Base-by-base conservation (phyloP, 2,113 vertebrate species). In the Panthera tigris region DNA sequence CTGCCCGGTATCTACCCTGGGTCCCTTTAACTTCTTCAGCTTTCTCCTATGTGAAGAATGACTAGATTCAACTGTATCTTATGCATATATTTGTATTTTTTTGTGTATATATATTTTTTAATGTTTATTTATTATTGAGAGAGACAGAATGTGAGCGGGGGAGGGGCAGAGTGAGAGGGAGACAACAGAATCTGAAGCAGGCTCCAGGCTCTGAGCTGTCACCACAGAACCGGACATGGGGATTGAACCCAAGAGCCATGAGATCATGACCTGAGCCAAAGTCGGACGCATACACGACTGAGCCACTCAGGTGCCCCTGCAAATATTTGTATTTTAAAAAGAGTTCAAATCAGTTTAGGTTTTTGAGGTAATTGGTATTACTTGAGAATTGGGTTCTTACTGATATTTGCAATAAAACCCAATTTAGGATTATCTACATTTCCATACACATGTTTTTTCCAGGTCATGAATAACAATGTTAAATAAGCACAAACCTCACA, bases 301-400 rank as follows among this genome's bases (percentile, higher is more conserved):
- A 61, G 21, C 57, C 57, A 61, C 57, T 61, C 57, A 61, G 57
- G 21, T 23, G 8, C 57, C 57, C 57, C 57, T 48, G 48, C 5
- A 80, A 93, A 78, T 83, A 50, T 80, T 39, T 96, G 4, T 96
- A 78, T 71, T 90, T 96, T 69, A 29, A 84, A 92, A 81, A 63
- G 36, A 89, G 48, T 88, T 93, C 36, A 48, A 83, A 82, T 86
- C n/a, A 39, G 79, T 36, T 92, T 87, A 66, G 39, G 74, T 82
- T 92, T 94, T 86, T 69, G 39, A 79, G 29, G 11, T 86, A 68
- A 93, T 63, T 66, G n/a, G 0, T 76, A 48, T 96, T 89, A 74
- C 31, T 95, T 85, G 61, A 88, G 33, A 88, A 71, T 68, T 88
- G 25, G 36, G 19, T 96, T 23, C 13, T 97, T 91, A 80, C 13